Evolutionary conservation across 2,797 vertebrate genomes (phyloP).

Genomic region (Periophthalmus magnuspinnatus): DNA sequence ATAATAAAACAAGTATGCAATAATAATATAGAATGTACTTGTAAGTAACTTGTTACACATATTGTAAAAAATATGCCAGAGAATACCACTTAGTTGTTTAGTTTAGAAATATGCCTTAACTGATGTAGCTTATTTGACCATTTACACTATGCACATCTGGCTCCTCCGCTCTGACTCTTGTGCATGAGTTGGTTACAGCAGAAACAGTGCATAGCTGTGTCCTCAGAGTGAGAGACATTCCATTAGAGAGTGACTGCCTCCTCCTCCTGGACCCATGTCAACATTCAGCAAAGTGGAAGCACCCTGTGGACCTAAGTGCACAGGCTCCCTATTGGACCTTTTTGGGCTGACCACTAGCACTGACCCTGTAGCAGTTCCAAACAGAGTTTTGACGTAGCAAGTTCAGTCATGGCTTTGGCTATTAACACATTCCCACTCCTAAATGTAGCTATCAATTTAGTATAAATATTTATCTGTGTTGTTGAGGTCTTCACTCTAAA

Average conservation of each 20-base stretch:
- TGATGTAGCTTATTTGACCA: constrained; percentile 14
- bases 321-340: constrained; percentile 2
- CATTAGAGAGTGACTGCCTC: constrained; percentile 26
- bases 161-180: constrained; percentile 8
- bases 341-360: background rate
- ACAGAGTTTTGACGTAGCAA: background rate
- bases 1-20: too few relatives aligned
- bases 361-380: background rate
- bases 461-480: background rate
- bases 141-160: constrained; percentile 13
- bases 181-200: constrained; percentile 28
- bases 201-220: constrained; percentile 17
- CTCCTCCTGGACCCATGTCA: constrained; percentile 47
- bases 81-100: too few relatives aligned
- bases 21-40: too few relatives aligned
- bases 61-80: too few relatives aligned
- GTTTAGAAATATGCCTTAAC: background rate
- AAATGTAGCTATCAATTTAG: background rate
- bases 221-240: constrained; percentile 29
- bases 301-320: constrained; percentile 20
- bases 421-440: background rate
- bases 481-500: background rate
- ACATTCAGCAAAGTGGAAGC: constrained; percentile 18
- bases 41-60: too few relatives aligned
- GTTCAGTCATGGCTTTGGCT: background rate